Conservation (phyloP, 2,113 vertebrate genomes). For the zebrafish (Danio rerio) region DNA sequence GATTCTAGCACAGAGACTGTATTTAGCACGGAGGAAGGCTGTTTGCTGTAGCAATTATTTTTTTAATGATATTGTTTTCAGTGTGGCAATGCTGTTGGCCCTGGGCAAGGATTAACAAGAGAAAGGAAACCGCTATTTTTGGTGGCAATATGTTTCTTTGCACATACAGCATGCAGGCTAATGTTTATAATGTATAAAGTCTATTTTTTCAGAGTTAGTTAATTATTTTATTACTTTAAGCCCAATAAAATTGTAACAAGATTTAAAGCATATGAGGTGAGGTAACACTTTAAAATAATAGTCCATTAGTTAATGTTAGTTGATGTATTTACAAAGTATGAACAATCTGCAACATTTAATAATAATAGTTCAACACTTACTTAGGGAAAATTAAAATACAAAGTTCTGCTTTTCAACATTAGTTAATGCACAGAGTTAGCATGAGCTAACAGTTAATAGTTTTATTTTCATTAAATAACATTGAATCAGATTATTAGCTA, state of each 20-base stretch:
- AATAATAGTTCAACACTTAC: no score
- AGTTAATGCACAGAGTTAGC: no score
- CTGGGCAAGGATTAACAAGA: constrained; percentile 26
- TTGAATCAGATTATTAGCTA: no score
- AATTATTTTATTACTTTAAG: not conserved
- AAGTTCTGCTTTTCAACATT: no score
- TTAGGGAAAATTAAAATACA: no score
- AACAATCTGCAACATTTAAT: not conserved
- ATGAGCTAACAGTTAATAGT: no score
- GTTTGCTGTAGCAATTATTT: constrained; percentile 32
- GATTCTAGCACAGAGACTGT: not conserved
- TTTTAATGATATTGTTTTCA: constrained; percentile 33
- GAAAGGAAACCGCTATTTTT: not conserved
- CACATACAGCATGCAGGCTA: not conserved
- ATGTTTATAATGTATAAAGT: not conserved
- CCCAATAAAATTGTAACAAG: not conserved
- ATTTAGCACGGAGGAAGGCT: constrained; percentile 15
- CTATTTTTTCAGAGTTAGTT: not conserved
- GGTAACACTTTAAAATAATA: not conserved
- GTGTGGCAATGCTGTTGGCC: not conserved
- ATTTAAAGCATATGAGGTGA: not conserved
- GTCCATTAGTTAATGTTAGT: no score
- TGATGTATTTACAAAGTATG: not conserved
- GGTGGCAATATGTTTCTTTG: not conserved
- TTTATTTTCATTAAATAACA: no score